Conservation (phyloP, 92 coral and sea anemone species). For the Zoanthus sociatus region DNA sequence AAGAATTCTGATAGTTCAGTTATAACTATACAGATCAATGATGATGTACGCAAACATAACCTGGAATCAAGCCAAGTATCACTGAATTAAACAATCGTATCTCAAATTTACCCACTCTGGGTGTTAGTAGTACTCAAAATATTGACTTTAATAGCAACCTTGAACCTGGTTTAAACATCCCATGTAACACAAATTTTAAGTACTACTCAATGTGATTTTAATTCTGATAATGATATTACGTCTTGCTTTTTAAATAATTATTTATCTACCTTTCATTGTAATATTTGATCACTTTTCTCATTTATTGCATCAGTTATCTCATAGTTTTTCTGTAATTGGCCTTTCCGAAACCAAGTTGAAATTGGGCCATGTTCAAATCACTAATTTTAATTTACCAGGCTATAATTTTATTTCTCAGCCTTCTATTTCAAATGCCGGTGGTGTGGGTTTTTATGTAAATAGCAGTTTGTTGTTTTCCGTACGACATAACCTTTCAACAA, state of each 20-base stretch:
- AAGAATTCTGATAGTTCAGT: neutral
- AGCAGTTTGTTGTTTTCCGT: no score
- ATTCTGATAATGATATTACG: neutral
- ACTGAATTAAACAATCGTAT: neutral
- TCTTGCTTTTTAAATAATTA: neutral
- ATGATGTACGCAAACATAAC: neutral
- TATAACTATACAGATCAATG: neutral
- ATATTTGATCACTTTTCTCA: neutral
- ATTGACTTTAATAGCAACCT: neutral
- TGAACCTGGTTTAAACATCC: neutral
- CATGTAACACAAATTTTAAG: slow-evolving; percentile 1
- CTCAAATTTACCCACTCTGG: neutral
- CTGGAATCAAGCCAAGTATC: neutral
- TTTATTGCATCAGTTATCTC: neutral
- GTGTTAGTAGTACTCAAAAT: slow-evolving; percentile 11
- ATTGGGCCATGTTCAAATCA: neutral
- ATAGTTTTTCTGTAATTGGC: slow-evolving; percentile 2
- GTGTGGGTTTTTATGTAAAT: no score
- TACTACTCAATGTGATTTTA: neutral
- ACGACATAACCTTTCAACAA: no score
- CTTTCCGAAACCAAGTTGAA: neutral
- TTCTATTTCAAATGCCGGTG: no score
- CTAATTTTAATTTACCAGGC: neutral
- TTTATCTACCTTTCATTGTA: neutral
- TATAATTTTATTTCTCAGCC: no score